phyloP scores from a whole-genome alignment of 2,888 invertebrate genomes.

The Cantharis rufa region DNA sequence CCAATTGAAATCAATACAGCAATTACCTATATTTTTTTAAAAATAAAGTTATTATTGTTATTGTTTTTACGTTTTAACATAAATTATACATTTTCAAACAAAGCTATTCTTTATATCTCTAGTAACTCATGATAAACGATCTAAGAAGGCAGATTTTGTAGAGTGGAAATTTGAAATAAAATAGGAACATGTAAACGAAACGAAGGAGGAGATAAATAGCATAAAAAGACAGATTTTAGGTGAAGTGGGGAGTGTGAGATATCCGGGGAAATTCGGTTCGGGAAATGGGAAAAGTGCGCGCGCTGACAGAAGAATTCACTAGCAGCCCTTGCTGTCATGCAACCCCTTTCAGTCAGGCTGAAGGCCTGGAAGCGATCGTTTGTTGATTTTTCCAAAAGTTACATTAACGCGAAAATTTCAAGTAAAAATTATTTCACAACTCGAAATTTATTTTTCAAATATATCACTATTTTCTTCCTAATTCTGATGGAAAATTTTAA shows the following conservation, averaged over 20 bases:
- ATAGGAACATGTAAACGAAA: conserved; percentile 51
- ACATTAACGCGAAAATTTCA: conserved; percentile 8
- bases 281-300: conserved; percentile 44
- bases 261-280: conserved; percentile 43
- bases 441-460: background rate
- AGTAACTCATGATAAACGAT: conserved; percentile 46
- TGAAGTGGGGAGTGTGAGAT: conserved; percentile 39
- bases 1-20: background rate
- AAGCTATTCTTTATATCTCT: conserved; percentile 4
- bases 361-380: conserved; percentile 36
- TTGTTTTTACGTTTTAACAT: background rate
- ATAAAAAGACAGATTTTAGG: conserved; percentile 49
- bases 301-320: conserved; percentile 38
- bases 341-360: conserved; percentile 44
- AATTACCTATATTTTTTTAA: too few species aligned
- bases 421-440: background rate
- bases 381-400: conserved; percentile 12
- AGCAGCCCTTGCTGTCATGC: conserved; percentile 42
- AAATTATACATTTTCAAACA: background rate
- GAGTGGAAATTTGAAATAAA: conserved; percentile 50
- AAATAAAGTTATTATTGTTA: too few species aligned
- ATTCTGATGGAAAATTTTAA: background rate
- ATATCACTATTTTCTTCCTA: background rate
- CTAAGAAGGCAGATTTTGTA: conserved; percentile 48
- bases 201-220: conserved; percentile 49